Base-by-base conservation (phyloP, 1,140 invertebrate genomes). In the Drosophila novamexicana region DNA sequence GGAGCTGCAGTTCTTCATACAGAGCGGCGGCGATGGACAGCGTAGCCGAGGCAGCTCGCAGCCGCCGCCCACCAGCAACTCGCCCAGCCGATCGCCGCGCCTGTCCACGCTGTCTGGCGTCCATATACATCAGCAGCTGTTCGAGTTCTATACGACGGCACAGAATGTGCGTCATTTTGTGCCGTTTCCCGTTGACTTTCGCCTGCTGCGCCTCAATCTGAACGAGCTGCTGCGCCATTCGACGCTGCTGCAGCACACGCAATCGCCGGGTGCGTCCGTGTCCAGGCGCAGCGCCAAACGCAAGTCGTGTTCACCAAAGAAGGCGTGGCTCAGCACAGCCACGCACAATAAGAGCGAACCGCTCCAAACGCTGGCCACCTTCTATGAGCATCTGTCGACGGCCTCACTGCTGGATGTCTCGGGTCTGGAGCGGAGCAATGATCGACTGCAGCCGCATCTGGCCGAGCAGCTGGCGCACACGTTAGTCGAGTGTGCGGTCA, bases 1-100 rank as follows among this genome's bases (percentile, higher is more conserved):
- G 63, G 94, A 95, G 76, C 91, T 96, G 63, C 96, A 97, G 81
- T 96, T 95, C 92, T 94, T 95, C 80, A 91, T 95, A 68, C 84
- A 94, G 53, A 94, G 93, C 50, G 89, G 89, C 8, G 91, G 91
- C 6, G 91, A 92, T 77, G 29, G n/a, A 22, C 1, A 36, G 22
- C 22, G 22, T 5, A 29, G 22, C 22, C 22, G 22, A 5, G n/a
- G 6, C 59, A 22, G n/a, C 29, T 16, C 4, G 37, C 10, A 6
- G 7, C 18, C 18, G 18, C 18, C 1, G 18, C 1, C 18, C 18
- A 50, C 29, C 2, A 39, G 29, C 7, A 52, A 58, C 14, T 86
- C 79, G 0, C 83, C 76, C 1, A 62, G 44, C 22, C 83, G 77
- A 69, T 66, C 57, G 4, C 22, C 72, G 6, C 69, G 66, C 0